phyloP scores from a whole-genome alignment of 1,140 invertebrate genomes.

The Scaptomyza hsui region DNA sequence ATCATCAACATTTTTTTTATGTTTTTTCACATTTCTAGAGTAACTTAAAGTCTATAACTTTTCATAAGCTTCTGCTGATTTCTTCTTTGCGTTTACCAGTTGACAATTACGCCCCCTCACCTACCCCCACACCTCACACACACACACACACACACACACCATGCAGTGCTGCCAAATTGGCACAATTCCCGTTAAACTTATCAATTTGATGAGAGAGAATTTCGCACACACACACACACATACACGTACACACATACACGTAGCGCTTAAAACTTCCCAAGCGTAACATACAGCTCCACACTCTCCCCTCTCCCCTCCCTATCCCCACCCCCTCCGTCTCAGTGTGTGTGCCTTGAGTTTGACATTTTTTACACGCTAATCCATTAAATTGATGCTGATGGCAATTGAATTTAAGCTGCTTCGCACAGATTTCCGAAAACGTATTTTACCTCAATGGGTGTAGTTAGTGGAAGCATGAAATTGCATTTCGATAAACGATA shows the following conservation, averaged over 20 bases:
- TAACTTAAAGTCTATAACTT: not conserved
- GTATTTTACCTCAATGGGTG: slow-evolving; percentile 51
- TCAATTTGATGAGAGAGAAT: slow-evolving; percentile 72
- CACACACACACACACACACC: slow-evolving; percentile 20
- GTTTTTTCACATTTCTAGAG: not conserved
- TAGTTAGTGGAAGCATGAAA: slow-evolving; percentile 48
- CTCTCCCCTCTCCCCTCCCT: not conserved
- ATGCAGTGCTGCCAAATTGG: slow-evolving; percentile 56
- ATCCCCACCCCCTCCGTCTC: not conserved
- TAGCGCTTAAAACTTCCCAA: slow-evolving; percentile 4
- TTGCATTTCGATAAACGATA: slow-evolving; percentile 60
- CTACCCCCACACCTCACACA: slow-evolving; percentile 1
- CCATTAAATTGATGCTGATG: slow-evolving; percentile 77
- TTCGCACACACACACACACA: slow-evolving; percentile 27
- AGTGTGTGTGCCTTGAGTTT: slow-evolving; percentile 31
- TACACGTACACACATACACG: slow-evolving; percentile 2
- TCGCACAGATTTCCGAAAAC: slow-evolving; percentile 53
- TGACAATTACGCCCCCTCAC: slow-evolving; percentile 51
- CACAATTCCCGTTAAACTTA: slow-evolving; percentile 78
- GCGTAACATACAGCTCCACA: not conserved
- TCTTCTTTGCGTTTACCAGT: slow-evolving; percentile 29
- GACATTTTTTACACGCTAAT: slow-evolving; percentile 66
- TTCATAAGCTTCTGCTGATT: not conserved
- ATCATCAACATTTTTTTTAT: not conserved
- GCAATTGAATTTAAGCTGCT: slow-evolving; percentile 80